Evolutionary conservation across 2,113 vertebrate species (phyloP).

Genomic region (Cervus canadensis): DNA sequence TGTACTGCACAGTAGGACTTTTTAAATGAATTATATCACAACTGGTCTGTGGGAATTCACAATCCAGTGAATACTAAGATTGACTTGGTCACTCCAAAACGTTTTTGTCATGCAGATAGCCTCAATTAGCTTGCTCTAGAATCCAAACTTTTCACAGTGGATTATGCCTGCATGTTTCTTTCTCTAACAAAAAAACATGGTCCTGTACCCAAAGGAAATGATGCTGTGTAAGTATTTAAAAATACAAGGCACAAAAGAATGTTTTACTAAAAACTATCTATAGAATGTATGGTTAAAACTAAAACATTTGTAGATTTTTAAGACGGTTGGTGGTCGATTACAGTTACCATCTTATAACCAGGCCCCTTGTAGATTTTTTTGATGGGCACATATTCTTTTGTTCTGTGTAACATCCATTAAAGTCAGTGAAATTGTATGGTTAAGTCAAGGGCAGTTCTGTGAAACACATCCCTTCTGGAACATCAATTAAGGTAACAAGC

Average conservation of each 20-base stretch:
- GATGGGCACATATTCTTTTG: background rate
- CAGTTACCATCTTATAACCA: background rate
- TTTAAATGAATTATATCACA: background rate
- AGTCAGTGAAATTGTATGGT: background rate
- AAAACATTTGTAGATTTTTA: background rate
- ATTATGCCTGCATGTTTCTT: background rate
- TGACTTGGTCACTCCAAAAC: background rate
- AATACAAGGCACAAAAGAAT: background rate
- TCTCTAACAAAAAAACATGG: background rate
- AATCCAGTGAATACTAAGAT: background rate
- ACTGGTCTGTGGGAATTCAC: background rate
- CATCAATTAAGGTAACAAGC: constrained; percentile 1
- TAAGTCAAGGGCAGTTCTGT: background rate
- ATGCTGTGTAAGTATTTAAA: background rate
- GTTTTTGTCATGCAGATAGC: background rate
- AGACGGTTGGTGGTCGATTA: background rate
- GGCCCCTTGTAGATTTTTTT: background rate
- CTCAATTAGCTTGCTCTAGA: background rate
- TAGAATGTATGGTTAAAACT: background rate
- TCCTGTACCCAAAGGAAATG: background rate
- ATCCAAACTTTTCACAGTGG: background rate
- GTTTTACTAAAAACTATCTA: background rate
- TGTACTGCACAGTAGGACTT: background rate
- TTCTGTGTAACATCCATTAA: background rate
- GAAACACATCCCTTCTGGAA: background rate